phyloP scores from a whole-genome alignment of 2,888 invertebrate genomes.

The Drosophila mulleri region DNA sequence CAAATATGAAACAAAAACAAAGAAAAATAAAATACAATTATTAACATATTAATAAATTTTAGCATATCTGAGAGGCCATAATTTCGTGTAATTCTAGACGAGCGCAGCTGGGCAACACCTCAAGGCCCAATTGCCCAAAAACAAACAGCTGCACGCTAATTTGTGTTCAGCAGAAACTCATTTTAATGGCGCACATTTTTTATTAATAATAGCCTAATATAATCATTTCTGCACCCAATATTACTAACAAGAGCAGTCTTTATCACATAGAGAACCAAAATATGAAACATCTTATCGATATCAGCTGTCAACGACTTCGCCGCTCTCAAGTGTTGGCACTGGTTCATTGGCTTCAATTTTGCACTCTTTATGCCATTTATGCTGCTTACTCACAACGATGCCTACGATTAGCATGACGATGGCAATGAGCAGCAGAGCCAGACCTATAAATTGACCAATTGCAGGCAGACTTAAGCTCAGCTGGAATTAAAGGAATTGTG shows the following conservation, averaged over 20 bases:
- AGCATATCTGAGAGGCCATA: slow-evolving; percentile 79
- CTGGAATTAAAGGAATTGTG: slow-evolving; percentile 42
- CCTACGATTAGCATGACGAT: slow-evolving; percentile 59
- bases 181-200: slow-evolving; percentile 39
- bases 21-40: slow-evolving; percentile 75
- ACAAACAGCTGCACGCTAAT: slow-evolving; percentile 41
- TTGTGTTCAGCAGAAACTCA: slow-evolving; percentile 18
- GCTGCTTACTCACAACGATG: slow-evolving; percentile 54
- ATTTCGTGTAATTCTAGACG: slow-evolving; percentile 77
- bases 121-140: slow-evolving; percentile 63
- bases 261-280: slow-evolving; percentile 9
- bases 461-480: slow-evolving; percentile 57
- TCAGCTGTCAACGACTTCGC: background rate
- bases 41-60: slow-evolving; percentile 83
- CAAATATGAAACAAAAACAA: slow-evolving; percentile 48
- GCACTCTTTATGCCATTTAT: slow-evolving; percentile 66
- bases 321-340: background rate
- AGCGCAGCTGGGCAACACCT: slow-evolving; percentile 71
- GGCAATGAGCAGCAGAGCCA: slow-evolving; percentile 64
- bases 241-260: slow-evolving; percentile 8
- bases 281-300: slow-evolving; percentile 19
- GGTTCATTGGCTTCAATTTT: background rate
- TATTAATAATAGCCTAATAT: slow-evolving; percentile 12
- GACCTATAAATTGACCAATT: slow-evolving; percentile 72
- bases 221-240: slow-evolving; percentile 9